Evolutionary conservation across 2,888 invertebrate species (phyloP).

Genomic region (Drosophila formosana): DNA sequence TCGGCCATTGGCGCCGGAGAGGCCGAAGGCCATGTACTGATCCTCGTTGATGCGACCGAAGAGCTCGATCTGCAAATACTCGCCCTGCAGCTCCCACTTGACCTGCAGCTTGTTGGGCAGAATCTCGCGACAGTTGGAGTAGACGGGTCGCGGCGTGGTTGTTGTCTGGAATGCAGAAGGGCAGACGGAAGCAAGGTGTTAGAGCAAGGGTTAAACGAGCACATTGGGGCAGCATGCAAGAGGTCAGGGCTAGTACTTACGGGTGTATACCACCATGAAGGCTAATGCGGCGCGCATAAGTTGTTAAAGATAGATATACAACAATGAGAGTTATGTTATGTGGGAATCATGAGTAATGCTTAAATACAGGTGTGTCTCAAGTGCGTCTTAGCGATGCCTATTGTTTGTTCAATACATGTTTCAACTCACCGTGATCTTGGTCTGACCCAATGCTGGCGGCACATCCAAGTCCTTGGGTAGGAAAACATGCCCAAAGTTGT

Average conservation of each 20-base stretch:
- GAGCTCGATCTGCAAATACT: conserved; percentile 91
- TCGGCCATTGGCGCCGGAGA: conserved; percentile 91
- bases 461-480: conserved; percentile 95
- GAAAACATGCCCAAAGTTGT: conserved; percentile 95
- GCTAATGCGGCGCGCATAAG: conserved; percentile 87
- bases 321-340: conserved; percentile 62
- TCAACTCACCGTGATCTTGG: conserved; percentile 93
- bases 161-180: conserved; percentile 88
- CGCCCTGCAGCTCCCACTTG: conserved; percentile 93
- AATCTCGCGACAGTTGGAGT: conserved; percentile 93
- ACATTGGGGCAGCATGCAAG: conserved; percentile 46
- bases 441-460: conserved; percentile 95
- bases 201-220: not conserved
- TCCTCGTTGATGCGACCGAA: conserved; percentile 92
- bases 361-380: conserved; percentile 40
- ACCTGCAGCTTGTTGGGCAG: conserved; percentile 93
- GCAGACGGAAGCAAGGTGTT: conserved; percentile 2
- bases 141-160: conserved; percentile 89
- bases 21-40: conserved; percentile 95
- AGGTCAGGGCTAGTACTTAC: conserved; percentile 88
- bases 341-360: conserved; percentile 62
- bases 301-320: conserved; percentile 78
- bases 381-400: not conserved
- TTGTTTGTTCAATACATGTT: not conserved
- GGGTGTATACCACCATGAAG: conserved; percentile 97